Conservation (phyloP, 2,888 invertebrate genomes). For the Hypercompe scribonia region DNA sequence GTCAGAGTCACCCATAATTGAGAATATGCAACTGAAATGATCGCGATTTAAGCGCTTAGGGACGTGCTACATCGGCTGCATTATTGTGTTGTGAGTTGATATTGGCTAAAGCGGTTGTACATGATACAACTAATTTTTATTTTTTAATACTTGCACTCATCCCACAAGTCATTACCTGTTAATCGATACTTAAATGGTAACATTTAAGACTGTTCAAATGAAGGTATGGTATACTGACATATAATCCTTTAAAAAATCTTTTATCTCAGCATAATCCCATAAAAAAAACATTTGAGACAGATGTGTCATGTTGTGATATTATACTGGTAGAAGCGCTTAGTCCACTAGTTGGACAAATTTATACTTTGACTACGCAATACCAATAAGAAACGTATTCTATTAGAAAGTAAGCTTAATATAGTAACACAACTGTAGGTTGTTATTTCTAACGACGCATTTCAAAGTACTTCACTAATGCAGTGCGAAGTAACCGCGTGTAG, state of each 20-base stretch:
- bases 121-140: background rate
- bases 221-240: no score
- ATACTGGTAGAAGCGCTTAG: background rate
- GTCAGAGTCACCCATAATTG: slow-evolving; percentile 53
- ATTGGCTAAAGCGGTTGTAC: background rate
- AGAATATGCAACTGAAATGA: slow-evolving; percentile 55
- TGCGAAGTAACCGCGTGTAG: background rate
- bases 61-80: slow-evolving; percentile 24
- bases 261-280: background rate
- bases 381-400: background rate
- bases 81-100: slow-evolving; percentile 16
- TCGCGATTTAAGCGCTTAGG: slow-evolving; percentile 49
- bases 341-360: background rate
- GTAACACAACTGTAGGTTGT: background rate
- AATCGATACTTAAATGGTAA: no score
- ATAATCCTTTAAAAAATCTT: no score
- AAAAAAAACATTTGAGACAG: no score
- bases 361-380: no score
- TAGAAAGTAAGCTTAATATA: background rate
- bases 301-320: background rate
- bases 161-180: background rate
- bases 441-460: background rate
- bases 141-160: background rate
- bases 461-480: background rate
- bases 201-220: no score